A percentile compares a stretch with the other conserved stretches of the same genome.
Evolutionary conservation across 2,797 vertebrate species (phyloP).

Genomic region (Melanotaenia maccullochi): DNA sequence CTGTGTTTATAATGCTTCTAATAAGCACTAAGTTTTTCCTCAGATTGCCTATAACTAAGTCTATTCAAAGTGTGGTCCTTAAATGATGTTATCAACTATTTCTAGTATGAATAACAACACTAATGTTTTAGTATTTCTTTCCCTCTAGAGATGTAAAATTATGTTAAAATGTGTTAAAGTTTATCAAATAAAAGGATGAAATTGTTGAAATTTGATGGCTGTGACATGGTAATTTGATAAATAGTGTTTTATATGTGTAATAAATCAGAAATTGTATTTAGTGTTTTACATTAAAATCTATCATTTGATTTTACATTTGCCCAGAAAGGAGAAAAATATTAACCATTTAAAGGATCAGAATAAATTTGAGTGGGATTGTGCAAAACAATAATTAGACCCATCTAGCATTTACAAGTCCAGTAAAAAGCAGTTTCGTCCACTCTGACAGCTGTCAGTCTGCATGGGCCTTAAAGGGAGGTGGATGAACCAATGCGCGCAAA

Average conservation of each 20-base stretch:
- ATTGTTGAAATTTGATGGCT: too few species aligned
- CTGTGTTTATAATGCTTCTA: too few species aligned
- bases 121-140: too few species aligned
- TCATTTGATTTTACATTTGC: conserved; percentile 17
- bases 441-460: conserved; percentile 12
- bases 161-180: too few species aligned
- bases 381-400: not conserved
- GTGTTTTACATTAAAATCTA: not conserved
- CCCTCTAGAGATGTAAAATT: too few species aligned
- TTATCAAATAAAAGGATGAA: too few species aligned
- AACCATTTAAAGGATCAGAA: conserved; percentile 3
- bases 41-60: too few species aligned
- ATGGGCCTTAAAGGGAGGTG: conserved; percentile 8
- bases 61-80: too few species aligned
- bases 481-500: conserved; percentile 1
- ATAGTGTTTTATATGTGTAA: not conserved
- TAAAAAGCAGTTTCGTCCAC: conserved; percentile 22
- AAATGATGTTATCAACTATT: too few species aligned
- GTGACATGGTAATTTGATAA: too few species aligned
- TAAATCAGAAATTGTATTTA: not conserved
- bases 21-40: too few species aligned
- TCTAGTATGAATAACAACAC: too few species aligned
- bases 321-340: conserved; percentile 25
- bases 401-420: not conserved
- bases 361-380: not conserved